Evolutionary conservation across 2,888 invertebrate genomes (phyloP), one percentile per base, ranked within the genome.

Genomic region (Amphipyra berbera): DNA sequence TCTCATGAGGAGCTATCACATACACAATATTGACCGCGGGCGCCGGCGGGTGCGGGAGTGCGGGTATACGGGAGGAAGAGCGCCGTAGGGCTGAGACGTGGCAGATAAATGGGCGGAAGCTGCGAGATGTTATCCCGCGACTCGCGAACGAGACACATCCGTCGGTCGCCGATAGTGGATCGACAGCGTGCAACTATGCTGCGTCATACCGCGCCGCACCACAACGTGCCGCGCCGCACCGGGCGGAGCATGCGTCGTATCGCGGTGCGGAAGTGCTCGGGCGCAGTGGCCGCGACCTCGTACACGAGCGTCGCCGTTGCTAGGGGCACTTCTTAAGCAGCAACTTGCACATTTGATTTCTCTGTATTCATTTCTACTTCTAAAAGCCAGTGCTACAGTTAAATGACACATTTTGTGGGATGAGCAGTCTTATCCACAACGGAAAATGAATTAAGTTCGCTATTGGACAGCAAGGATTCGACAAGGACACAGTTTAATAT

Each of bases 61-160:
- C 35, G 10, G 35, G 35, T 14, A 6, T 14, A 33, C 27, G 35
- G 54, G 15, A 40, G 7, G 41, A 37, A 40, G 61, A 41, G 62
- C 6, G 38, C 37, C n/a, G 54, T 14, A 57, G 45, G 46, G 60
- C 65, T 57, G 65, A 68, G 69, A 74, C 72, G 63, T 77, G 83
- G 75, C 84, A 84, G 82, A 83, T 85, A 84, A 84, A 85, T 86
- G 82, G 82, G 75, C 85, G 88, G 88, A 88, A 84, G 82, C 81
- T 70, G 69, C 74, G 66, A 78, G 83, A 82, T 81, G 76, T 76
- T 79, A 81, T 82, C 81, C 76, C 79, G 73, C 30, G 57, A 60
- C 49, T 76, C 49, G 79, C 68, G 74, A 65, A 79, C 74, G 79
- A 76, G 77, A 70, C 79, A 68, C 81, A 79, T 82, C 84, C 84